phyloP scores from a whole-genome alignment of 2,797 vertebrate species.

The Propithecus deckenii region DNA sequence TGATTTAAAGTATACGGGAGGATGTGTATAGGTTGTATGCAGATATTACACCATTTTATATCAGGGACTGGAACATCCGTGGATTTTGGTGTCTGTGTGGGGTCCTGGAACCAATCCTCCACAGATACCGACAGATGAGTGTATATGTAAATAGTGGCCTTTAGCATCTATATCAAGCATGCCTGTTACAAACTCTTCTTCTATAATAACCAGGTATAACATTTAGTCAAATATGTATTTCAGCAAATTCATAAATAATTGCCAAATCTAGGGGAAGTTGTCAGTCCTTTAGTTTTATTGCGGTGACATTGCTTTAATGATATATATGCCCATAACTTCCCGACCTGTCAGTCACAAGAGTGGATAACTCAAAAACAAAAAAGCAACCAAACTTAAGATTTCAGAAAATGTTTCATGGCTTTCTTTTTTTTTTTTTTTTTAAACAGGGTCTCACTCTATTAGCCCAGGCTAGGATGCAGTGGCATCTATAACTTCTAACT shows the following conservation, averaged over 20 bases:
- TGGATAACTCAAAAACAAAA: not conserved
- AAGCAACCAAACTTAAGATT: not conserved
- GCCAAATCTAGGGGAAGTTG: not conserved
- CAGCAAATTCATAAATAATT: not conserved
- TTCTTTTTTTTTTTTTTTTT: not conserved
- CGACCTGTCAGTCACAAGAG: not conserved
- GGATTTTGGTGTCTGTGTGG: not conserved
- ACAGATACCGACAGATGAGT: not conserved
- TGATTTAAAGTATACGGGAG: not conserved
- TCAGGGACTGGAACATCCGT: not conserved
- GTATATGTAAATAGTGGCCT: not conserved
- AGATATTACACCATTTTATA: not conserved
- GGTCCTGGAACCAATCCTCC: not conserved
- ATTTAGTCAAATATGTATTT: constrained; percentile 12
- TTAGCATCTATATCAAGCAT: not conserved
- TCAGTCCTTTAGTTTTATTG: not conserved
- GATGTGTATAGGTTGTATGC: not conserved
- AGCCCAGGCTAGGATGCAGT: too few relatives aligned
- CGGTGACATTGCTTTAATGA: not conserved
- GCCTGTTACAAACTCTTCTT: not conserved
- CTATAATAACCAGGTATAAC: not conserved
- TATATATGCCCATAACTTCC: not conserved
- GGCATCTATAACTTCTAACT: too few relatives aligned
- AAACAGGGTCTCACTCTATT: too few relatives aligned
- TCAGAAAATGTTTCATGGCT: not conserved